phyloP scores from a whole-genome alignment of 64 coral and sea anemone genomes.

The Porites australiensis region DNA sequence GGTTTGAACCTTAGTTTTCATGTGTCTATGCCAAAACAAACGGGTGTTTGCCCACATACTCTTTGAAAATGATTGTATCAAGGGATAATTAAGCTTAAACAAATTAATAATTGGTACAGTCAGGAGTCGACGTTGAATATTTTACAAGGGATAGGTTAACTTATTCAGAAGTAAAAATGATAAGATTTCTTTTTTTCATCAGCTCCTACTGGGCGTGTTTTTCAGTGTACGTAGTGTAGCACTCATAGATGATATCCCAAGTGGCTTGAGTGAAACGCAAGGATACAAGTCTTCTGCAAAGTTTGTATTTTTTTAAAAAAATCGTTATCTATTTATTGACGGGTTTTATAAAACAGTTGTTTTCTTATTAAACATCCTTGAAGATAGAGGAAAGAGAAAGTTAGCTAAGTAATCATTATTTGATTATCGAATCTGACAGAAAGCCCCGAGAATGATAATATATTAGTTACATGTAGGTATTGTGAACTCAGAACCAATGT shows the following conservation, averaged over 20 bases:
- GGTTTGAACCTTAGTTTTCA: neutral
- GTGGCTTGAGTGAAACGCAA: slow-evolving; percentile 9
- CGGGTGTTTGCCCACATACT: neutral
- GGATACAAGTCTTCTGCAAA: slow-evolving; percentile 74
- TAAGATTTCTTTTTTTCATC: neutral
- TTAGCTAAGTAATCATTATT: no score
- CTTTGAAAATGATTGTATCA: neutral
- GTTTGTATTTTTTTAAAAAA: slow-evolving; percentile 35
- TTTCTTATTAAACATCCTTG: no score
- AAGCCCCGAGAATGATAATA: no score
- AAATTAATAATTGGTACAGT: no score
- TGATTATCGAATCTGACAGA: no score
- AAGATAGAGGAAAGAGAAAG: no score
- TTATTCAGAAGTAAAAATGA: neutral
- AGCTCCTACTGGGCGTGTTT: slow-evolving; percentile 96
- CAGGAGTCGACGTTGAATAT: no score
- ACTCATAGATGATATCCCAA: slow-evolving; percentile 75
- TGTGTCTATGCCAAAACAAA: neutral
- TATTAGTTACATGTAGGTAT: no score
- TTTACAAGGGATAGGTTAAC: neutral
- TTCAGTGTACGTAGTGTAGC: slow-evolving; percentile 89
- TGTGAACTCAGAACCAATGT: no score
- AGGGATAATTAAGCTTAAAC: neutral
- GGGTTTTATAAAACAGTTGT: no score
- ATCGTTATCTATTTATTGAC: neutral